A percentile compares a stretch with the other conserved stretches of the same genome.
Conservation (phyloP, 1,140 invertebrate species). For the Conus ventricosus region DNA sequence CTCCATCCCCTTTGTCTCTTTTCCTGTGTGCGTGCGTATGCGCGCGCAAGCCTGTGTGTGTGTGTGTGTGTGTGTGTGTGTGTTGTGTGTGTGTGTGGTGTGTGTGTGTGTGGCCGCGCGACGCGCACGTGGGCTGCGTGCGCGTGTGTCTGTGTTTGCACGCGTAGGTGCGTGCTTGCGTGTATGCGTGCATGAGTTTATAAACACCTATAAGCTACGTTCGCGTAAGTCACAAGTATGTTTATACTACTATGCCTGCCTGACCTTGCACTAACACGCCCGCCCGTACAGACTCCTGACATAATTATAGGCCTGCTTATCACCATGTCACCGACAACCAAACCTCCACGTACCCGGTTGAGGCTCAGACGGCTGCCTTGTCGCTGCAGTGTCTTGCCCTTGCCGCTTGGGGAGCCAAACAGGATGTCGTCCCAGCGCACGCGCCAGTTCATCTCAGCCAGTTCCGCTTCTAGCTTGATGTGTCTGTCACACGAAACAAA, state of each 20-base stretch:
- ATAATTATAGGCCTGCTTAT: no score
- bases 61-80: no score
- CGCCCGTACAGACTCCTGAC: no score
- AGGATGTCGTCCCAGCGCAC: constrained; percentile 86
- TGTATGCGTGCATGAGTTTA: no score
- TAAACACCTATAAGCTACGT: neutral
- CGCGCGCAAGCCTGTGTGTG: no score
- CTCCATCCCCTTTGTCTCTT: no score
- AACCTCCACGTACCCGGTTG: constrained; percentile 32
- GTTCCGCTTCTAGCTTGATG: constrained; percentile 92
- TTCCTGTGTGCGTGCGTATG: no score
- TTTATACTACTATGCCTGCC: neutral
- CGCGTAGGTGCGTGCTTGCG: neutral
- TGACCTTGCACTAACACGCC: neutral
- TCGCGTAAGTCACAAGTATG: no score
- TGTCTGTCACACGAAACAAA: constrained; percentile 79
- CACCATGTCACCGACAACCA: no score
- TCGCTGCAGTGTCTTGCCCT: constrained; percentile 61
- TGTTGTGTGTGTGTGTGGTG: no score
- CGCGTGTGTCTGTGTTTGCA: neutral
- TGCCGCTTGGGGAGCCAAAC: constrained; percentile 64
- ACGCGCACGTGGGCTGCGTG: no score
- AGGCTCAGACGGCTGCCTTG: constrained; percentile 75
- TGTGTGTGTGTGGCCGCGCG: no score
- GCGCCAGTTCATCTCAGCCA: constrained; percentile 97